phyloP scores from a whole-genome alignment of 2,888 invertebrate genomes.

The Ptychoptera contaminata region DNA sequence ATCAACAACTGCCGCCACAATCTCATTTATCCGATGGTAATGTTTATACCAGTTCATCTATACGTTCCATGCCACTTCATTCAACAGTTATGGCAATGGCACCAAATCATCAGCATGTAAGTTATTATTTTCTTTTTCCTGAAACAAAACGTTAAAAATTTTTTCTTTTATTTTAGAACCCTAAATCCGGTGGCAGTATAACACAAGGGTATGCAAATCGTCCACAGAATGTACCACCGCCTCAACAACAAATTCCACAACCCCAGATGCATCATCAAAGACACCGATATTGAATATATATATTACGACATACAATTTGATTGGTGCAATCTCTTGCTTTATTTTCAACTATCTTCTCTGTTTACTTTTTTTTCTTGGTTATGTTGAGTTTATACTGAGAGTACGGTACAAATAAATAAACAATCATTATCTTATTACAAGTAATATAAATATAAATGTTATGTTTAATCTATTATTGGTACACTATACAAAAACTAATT shows the following conservation, averaged over 20 bases:
- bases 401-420: too few species aligned
- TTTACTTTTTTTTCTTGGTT: too few species aligned
- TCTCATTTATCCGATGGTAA: slow-evolving; percentile 25
- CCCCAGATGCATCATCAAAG: slow-evolving; percentile 20
- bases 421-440: too few species aligned
- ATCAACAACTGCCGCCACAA: slow-evolving; percentile 12
- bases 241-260: slow-evolving; percentile 16
- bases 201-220: slow-evolving; percentile 73
- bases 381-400: too few species aligned
- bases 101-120: slow-evolving; percentile 1
- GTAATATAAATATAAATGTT: too few species aligned
- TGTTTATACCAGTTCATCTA: slow-evolving; percentile 21
- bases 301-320: too few species aligned
- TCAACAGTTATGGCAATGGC: slow-evolving; percentile 22
- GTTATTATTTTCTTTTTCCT: not conserved
- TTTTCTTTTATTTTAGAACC: slow-evolving; percentile 33
- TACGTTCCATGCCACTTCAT: slow-evolving; percentile 25
- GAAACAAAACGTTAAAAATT: not conserved
- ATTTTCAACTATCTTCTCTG: too few species aligned
- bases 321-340: too few species aligned
- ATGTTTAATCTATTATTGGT: too few species aligned
- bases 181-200: slow-evolving; percentile 69
- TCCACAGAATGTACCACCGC: slow-evolving; percentile 19
- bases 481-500: too few species aligned
- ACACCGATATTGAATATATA: slow-evolving; percentile 8